Conservation (phyloP, 2,797 vertebrate species). For the Fringilla coelebs region DNA sequence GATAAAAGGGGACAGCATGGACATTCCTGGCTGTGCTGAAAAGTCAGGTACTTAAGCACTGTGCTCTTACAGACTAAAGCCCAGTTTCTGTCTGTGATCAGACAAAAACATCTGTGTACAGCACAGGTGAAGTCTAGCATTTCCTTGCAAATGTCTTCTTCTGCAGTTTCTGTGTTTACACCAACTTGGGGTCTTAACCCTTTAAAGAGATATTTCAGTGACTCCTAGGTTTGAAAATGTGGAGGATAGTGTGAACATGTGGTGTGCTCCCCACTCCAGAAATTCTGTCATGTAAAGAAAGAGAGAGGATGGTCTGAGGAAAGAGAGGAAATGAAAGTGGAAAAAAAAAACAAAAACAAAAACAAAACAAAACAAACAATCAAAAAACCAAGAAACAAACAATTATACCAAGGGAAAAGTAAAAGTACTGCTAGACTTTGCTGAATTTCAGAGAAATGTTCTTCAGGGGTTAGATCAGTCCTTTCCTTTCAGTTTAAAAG, state of each 20-base stretch:
- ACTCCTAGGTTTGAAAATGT: not conserved
- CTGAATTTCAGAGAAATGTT: not conserved
- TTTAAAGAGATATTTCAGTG: not conserved
- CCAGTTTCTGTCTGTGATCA: not conserved
- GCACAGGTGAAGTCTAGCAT: not conserved
- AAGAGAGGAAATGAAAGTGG: not conserved
- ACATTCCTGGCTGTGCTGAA: not conserved
- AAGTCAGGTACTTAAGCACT: not conserved
- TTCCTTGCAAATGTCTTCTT: not conserved
- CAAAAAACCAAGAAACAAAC: not conserved
- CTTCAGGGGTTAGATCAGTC: not conserved
- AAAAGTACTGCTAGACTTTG: not conserved
- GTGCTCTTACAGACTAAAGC: not conserved
- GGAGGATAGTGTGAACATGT: not conserved
- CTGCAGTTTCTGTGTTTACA: not conserved
- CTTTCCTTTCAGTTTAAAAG: not conserved
- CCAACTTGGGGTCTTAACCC: not conserved
- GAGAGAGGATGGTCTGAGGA: not conserved
- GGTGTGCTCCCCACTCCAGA: not conserved
- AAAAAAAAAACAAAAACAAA: not conserved
- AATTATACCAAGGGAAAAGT: not conserved
- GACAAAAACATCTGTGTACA: not conserved
- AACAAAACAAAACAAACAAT: not conserved
- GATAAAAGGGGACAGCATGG: accelerated
- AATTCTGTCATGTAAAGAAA: not conserved